Evolutionary conservation across 2,797 vertebrate genomes (phyloP), one percentile per base, ranked within the genome.

Genomic region (Melanotaenia pygmaea): DNA sequence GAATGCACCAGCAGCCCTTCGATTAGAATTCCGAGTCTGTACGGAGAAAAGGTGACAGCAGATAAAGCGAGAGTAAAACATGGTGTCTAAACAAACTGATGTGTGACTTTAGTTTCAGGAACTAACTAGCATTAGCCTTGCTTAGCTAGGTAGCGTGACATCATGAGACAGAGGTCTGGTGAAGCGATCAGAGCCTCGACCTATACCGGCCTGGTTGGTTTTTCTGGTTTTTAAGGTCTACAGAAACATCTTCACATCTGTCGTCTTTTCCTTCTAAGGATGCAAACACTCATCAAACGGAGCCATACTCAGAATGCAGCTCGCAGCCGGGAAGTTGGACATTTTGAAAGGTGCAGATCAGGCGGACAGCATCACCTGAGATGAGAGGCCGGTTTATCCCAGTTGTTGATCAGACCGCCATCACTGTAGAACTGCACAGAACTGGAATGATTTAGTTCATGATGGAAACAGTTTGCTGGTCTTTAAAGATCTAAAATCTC

Each of bases 201-300:
- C 5, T 7, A 37, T 37, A 12, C n/a, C 20, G 34, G 26, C 11
- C 32, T 3, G 14, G n/a, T n/a, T 30, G 0, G 7, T 4, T 43
- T 43, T 4, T 47, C 5, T 47, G 45, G 45, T 51, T 3, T 51
- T 11, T 51, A 24, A 51, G 22, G 9, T 22, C 7, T 22, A 11
- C 22, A 24, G 18, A 22, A 50, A 50, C 22, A 22, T 22, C 16
- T 50, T n/a, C 9, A 50, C 47, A 3, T n/a, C 2, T 22, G 47
- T 37, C 35, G 7, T 35, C 11, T 40, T 40, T 40, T 12, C 38
- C 35, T 37, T 37, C 35, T 10, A 8, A 37, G 35, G 35, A 37
- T 34, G 32, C 32, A 34, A 34, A 34, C 32, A 34, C 5, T 37
- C 35, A 8, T 12, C 35, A 37, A 12, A 37, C 5, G 32, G 32